phyloP scores from a whole-genome alignment of 2,888 invertebrate species.

The Seira musarum region DNA sequence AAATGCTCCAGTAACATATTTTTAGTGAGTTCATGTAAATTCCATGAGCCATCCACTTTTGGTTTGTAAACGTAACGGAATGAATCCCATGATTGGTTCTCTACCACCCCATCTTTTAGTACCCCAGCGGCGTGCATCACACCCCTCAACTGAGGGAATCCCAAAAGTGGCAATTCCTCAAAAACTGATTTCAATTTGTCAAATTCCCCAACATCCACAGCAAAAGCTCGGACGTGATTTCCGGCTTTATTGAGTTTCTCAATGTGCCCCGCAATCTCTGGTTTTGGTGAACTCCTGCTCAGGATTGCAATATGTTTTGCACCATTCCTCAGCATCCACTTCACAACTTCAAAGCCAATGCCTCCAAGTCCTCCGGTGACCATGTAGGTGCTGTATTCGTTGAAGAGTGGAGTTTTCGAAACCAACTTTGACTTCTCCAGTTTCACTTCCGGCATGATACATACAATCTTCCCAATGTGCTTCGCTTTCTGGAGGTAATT shows the following conservation, averaged over 20 bases:
- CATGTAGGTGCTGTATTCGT: slow-evolving; percentile 37
- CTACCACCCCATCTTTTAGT: slow-evolving; percentile 29
- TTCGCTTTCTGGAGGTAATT: slow-evolving; percentile 55
- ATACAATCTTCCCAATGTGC: no score
- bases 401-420: slow-evolving; percentile 26
- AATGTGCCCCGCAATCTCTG: slow-evolving; percentile 17
- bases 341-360: slow-evolving; percentile 40
- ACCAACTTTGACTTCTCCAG: background rate
- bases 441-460: slow-evolving; percentile 21
- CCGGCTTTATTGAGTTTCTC: slow-evolving; percentile 18
- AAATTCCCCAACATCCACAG: slow-evolving; percentile 35
- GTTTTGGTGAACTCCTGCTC: slow-evolving; percentile 34
- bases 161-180: slow-evolving; percentile 9
- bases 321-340: slow-evolving; percentile 28
- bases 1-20: slow-evolving; percentile 47
- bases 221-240: slow-evolving; percentile 17
- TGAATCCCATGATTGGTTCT: slow-evolving; percentile 45
- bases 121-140: no score
- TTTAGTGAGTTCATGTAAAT: slow-evolving; percentile 43
- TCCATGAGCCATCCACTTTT: slow-evolving; percentile 54
- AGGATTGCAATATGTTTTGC: slow-evolving; percentile 23
- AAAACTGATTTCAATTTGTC: slow-evolving; percentile 29
- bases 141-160: slow-evolving; percentile 42
- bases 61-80: slow-evolving; percentile 30
- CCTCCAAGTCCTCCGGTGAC: slow-evolving; percentile 55